These are phyloP conservation scores for Trachemys scripta DNA, from an alignment of 2,113 vertebrate genomes.

Conservation along the genomic window DNA sequence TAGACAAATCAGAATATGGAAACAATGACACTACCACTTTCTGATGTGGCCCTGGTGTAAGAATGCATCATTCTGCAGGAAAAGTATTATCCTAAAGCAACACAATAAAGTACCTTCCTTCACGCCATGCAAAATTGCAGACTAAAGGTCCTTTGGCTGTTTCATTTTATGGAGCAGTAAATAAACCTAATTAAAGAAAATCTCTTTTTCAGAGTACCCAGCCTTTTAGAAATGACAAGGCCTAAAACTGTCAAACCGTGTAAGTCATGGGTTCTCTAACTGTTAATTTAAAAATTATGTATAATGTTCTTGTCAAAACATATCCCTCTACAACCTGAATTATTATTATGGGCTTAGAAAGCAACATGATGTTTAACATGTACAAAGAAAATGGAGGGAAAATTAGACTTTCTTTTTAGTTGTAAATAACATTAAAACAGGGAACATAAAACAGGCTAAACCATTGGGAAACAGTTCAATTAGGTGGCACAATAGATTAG, in stretches of 20 bases:
- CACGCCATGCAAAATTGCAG: neutral
- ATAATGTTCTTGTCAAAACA: conserved; percentile 47
- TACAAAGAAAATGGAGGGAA: conserved; percentile 10
- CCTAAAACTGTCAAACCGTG: conserved; percentile 17
- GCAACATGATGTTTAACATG: conserved; percentile 6
- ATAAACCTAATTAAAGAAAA: conserved; percentile 61
- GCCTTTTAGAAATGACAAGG: conserved; percentile 39
- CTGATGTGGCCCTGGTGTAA: neutral
- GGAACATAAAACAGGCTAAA: neutral
- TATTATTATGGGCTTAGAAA: neutral
- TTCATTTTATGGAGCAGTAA: conserved; percentile 31
- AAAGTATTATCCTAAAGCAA: neutral
- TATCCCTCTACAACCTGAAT: conserved; percentile 8
- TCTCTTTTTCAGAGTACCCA: conserved; percentile 3
- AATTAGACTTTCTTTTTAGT: conserved; percentile 32
- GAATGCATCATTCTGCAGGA: neutral
- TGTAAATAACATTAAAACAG: conserved; percentile 42
- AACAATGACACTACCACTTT: neutral
- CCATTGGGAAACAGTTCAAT: neutral
- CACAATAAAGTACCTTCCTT: neutral
- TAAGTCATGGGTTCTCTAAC: conserved; percentile 7
- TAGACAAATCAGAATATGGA: neutral
- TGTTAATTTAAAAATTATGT: conserved; percentile 39
- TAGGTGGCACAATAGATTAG: neutral
- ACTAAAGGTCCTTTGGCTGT: neutral